Evolutionary conservation across 30 jellyfish, hydroid and myxozoan species (phyloP).

Genomic region (Rhopilema esculentum): DNA sequence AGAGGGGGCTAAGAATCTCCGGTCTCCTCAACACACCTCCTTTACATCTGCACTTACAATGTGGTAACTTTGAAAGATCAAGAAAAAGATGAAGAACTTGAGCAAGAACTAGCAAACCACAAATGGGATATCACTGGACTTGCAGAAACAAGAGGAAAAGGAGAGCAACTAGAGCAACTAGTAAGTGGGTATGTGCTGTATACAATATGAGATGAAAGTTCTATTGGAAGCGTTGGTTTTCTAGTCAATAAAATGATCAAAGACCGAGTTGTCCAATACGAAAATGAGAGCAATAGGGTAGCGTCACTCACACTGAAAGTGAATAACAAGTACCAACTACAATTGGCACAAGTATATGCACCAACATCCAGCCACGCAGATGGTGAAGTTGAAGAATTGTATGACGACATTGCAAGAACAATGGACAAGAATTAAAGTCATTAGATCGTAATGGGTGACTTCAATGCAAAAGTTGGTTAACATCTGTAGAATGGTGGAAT

Average conservation of each 20-base stretch:
- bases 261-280: conserved; percentile 38
- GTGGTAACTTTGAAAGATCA: conserved; percentile 33
- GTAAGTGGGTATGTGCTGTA: conserved; percentile 45
- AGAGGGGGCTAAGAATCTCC: conserved; percentile 1
- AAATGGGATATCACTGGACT: conserved; percentile 52
- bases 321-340: conserved; percentile 50
- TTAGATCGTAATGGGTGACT: conserved; percentile 38
- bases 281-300: conserved; percentile 40
- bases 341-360: conserved; percentile 52
- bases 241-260: conserved; percentile 27
- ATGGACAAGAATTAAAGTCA: conserved; percentile 46
- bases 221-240: conserved; percentile 49
- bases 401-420: conserved; percentile 35
- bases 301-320: conserved; percentile 43
- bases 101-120: background rate
- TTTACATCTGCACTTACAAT: conserved; percentile 23
- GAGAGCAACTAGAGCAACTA: conserved; percentile 48
- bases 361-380: conserved; percentile 66
- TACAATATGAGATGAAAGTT: conserved; percentile 36
- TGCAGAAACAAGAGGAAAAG: conserved; percentile 53
- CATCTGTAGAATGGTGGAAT: background rate
- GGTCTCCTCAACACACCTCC: background rate
- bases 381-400: conserved; percentile 59
- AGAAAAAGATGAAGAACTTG: conserved; percentile 8
- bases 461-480: no score